Evolutionary conservation across 2,113 vertebrate genomes (phyloP).

Genomic region (Thunnus maccoyii): DNA sequence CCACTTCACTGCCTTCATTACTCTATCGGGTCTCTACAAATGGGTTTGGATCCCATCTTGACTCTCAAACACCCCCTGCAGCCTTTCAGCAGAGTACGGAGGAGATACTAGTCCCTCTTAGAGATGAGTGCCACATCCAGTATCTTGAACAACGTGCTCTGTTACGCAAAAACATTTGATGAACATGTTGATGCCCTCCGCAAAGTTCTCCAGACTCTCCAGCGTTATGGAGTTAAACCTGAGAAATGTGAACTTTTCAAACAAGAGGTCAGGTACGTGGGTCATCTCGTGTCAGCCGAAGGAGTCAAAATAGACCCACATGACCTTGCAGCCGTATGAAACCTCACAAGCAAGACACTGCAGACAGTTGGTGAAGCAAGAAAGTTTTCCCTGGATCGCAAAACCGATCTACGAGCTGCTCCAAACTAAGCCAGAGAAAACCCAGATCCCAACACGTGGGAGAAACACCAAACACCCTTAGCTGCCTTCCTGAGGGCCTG

Average conservation of each 20-base stretch:
- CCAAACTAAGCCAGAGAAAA: neutral
- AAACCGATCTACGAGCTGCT: neutral
- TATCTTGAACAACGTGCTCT: constrained; percentile 42
- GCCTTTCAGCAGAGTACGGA: constrained; percentile 47
- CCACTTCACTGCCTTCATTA: constrained; percentile 23
- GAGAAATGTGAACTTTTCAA: constrained; percentile 51
- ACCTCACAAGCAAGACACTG: constrained; percentile 25
- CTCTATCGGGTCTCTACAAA: constrained; percentile 41
- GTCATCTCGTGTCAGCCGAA: constrained; percentile 28
- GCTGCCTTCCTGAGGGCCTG: neutral
- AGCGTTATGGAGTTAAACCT: constrained; percentile 25
- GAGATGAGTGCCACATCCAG: constrained; percentile 9
- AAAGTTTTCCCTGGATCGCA: neutral
- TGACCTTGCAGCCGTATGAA: constrained; percentile 33
- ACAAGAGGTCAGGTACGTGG: constrained; percentile 43
- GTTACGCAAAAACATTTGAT: constrained; percentile 31
- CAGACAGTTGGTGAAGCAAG: constrained; percentile 46
- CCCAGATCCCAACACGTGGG: neutral
- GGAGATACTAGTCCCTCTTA: constrained; percentile 15
- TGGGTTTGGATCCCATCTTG: constrained; percentile 59
- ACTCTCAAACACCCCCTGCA: constrained; percentile 21
- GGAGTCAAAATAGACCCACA: constrained; percentile 49
- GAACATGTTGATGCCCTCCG: constrained; percentile 30
- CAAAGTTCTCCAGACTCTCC: constrained; percentile 26
- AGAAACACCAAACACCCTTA: neutral